phyloP scores from a whole-genome alignment of 92 coral and sea anemone genomes.

The Montipora capitata region DNA sequence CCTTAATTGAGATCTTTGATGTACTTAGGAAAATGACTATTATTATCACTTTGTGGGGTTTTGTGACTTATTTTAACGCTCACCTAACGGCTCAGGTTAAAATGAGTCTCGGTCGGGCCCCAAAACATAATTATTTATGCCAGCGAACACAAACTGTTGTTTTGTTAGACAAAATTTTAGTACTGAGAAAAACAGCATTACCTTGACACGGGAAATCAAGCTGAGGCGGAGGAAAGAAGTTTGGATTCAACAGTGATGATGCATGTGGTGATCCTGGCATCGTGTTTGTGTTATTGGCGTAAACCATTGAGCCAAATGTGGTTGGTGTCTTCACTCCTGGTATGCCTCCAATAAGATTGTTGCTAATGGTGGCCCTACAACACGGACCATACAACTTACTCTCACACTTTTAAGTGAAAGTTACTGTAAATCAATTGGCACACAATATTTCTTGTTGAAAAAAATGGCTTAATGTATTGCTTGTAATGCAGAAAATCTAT shows the following conservation, averaged over 20 bases:
- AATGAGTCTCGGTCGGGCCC: too few species aligned
- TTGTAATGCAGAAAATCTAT: too few species aligned
- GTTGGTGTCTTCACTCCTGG: conserved; percentile 20
- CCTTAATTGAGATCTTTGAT: too few species aligned
- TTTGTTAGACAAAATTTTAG: too few species aligned
- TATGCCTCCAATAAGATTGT: neutral
- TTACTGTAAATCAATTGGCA: neutral
- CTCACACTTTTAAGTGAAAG: neutral
- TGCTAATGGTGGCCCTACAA: conserved; percentile 34
- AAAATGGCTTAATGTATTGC: too few species aligned
- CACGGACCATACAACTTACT: neutral
- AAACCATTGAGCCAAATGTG: conserved; percentile 32
- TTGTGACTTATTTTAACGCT: too few species aligned
- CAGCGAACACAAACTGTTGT: too few species aligned
- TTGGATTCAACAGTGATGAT: conserved; percentile 49
- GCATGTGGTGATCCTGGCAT: conserved; percentile 47
- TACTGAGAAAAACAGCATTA: neutral
- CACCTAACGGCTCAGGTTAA: too few species aligned
- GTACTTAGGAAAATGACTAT: too few species aligned
- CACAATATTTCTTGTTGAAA: too few species aligned
- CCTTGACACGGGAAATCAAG: conserved; percentile 70
- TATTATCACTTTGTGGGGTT: too few species aligned
- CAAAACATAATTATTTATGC: too few species aligned
- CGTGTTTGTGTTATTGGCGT: neutral
- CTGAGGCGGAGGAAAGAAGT: conserved; percentile 56